Percentiles rank a stretch among this genome's conserved stretches.
These are phyloP conservation scores for Vireo altiloquus DNA, from an alignment of 2,113 vertebrate species.

Conservation along the genomic window DNA sequence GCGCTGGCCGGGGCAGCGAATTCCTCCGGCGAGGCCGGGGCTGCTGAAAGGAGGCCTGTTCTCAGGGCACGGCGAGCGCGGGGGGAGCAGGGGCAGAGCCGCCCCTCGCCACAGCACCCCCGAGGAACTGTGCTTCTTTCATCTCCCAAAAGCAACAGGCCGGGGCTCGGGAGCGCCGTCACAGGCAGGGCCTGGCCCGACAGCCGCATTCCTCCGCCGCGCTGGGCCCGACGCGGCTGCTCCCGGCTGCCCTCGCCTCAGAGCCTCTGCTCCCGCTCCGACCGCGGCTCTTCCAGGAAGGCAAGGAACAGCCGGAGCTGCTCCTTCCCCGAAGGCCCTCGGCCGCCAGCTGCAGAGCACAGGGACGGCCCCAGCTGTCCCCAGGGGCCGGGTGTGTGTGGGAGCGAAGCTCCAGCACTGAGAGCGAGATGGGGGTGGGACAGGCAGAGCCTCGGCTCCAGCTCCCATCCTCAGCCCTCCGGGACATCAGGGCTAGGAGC, in stretches of 20 bases:
- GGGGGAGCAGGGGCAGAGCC: not conserved
- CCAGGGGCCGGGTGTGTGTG: not conserved
- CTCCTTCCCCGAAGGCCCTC: not conserved
- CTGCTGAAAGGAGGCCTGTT: constrained; percentile 32
- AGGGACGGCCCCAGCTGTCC: not conserved
- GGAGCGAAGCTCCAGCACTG: not conserved
- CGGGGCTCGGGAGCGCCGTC: not conserved
- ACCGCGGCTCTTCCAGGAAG: not conserved
- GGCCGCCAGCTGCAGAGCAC: not conserved
- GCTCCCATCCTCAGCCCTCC: not conserved
- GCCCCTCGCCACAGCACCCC: not conserved
- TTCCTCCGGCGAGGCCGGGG: not conserved
- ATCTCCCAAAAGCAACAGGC: not conserved
- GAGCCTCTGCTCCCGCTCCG: not conserved
- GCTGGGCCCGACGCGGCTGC: not conserved
- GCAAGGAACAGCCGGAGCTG: not conserved
- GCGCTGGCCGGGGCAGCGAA: not conserved
- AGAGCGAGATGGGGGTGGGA: not conserved
- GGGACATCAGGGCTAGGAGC: accelerated
- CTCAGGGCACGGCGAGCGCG: not conserved
- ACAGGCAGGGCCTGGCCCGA: not conserved
- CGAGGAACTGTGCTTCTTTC: not conserved
- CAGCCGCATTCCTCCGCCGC: accelerated
- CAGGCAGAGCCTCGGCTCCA: accelerated
- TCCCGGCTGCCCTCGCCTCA: not conserved